A percentile compares a stretch with the other conserved stretches of the same genome.
Conservation (phyloP, 2,888 invertebrate genomes). For the Steinernema scapterisci region DNA sequence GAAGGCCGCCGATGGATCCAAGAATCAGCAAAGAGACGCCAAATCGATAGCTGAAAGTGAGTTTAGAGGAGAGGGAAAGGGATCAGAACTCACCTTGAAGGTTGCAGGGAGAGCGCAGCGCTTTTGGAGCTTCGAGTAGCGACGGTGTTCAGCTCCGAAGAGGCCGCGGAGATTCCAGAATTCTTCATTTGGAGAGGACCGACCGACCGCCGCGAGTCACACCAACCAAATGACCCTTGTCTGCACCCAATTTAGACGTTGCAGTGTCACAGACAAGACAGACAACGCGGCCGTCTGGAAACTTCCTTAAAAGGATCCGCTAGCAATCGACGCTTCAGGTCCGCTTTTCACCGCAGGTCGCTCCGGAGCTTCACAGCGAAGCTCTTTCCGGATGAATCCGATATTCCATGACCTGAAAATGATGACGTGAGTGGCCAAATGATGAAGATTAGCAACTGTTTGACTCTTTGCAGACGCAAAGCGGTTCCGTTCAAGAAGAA, state of each 20-base stretch:
- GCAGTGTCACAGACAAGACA: background rate
- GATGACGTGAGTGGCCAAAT: background rate
- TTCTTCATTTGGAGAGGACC: no score
- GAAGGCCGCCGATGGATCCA: background rate
- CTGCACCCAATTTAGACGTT: no score
- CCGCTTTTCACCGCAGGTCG: no score
- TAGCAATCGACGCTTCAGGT: no score
- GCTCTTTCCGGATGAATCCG: no score
- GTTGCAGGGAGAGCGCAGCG: background rate
- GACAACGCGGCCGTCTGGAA: background rate
- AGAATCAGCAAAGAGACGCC: slow-evolving; percentile 22
- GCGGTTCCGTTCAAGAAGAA: background rate
- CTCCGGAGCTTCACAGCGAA: no score
- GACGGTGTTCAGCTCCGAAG: background rate
- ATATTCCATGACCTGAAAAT: no score
- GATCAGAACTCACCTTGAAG: background rate
- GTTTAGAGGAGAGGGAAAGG: background rate
- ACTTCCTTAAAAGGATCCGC: background rate
- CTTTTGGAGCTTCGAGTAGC: background rate
- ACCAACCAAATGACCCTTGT: no score
- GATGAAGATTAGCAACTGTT: background rate
- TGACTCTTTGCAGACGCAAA: background rate
- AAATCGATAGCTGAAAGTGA: slow-evolving; percentile 24
- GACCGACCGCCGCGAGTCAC: no score
- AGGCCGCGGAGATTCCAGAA: background rate